phyloP scores from a whole-genome alignment of 2,888 invertebrate species.

The Sthenelais limicola region DNA sequence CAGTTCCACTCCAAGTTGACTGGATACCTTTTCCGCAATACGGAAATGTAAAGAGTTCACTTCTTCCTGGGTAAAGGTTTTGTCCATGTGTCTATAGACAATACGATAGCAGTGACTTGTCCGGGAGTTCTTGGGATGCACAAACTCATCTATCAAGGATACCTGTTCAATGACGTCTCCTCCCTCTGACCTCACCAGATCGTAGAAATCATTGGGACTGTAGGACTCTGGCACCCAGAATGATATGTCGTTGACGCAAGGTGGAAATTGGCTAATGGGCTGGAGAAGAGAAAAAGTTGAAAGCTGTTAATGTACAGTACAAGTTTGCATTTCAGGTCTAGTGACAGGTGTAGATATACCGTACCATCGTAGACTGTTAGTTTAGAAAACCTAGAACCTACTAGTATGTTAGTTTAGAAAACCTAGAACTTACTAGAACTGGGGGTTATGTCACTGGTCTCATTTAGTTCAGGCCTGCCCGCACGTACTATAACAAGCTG shows the following conservation, averaged over 20 bases:
- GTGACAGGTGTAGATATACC: too few relatives aligned
- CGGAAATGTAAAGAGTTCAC: slow-evolving; percentile 86
- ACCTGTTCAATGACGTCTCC: slow-evolving; percentile 97
- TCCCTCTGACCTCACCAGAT: slow-evolving; percentile 88
- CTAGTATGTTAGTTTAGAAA: too few relatives aligned
- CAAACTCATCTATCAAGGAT: slow-evolving; percentile 86
- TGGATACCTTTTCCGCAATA: slow-evolving; percentile 78
- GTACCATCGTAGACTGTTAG: too few relatives aligned
- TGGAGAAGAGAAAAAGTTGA: slow-evolving; percentile 71
- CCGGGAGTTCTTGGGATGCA: slow-evolving; percentile 85
- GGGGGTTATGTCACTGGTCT: too few relatives aligned
- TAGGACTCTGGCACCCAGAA: slow-evolving; percentile 89
- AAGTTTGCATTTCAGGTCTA: too few relatives aligned
- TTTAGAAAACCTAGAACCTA: too few relatives aligned
- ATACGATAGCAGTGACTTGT: slow-evolving; percentile 93
- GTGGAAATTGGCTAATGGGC: slow-evolving; percentile 88
- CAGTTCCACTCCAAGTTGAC: slow-evolving; percentile 74
- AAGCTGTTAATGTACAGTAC: too few relatives aligned
- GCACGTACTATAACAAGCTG: too few relatives aligned
- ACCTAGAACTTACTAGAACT: too few relatives aligned
- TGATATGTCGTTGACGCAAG: slow-evolving; percentile 91
- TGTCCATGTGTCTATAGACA: slow-evolving; percentile 92
- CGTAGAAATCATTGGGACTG: slow-evolving; percentile 78
- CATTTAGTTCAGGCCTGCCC: too few relatives aligned
- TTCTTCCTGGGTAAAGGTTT: slow-evolving; percentile 88